Conservation (phyloP, 2,113 vertebrate species). For the Myodes glareolus region DNA sequence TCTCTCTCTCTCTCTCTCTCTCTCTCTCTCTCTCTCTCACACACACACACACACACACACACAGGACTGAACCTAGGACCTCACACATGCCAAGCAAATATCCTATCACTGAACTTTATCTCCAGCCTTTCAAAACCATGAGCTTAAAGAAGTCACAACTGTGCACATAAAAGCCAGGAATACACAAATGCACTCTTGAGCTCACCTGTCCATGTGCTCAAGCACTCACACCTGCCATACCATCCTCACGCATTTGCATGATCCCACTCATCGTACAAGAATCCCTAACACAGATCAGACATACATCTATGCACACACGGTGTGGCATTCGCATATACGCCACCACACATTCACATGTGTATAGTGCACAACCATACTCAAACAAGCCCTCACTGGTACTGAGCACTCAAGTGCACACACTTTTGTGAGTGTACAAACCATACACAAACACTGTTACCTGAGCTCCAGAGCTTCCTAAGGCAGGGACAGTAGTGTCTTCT, state of each 20-base stretch:
- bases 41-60: neutral
- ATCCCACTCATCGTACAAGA: neutral
- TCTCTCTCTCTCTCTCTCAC: neutral
- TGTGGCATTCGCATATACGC: neutral
- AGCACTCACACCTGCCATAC: neutral
- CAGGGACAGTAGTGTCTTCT: neutral
- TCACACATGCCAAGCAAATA: neutral
- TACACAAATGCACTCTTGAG: neutral
- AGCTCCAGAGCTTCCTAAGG: neutral
- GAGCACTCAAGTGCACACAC: neutral
- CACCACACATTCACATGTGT: neutral
- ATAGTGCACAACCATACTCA: neutral
- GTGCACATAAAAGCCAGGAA: neutral
- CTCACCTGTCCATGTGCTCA: neutral
- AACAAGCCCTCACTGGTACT: neutral
- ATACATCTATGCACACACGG: neutral
- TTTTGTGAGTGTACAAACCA: neutral
- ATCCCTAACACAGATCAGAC: neutral
- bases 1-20: neutral
- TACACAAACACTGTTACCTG: neutral
- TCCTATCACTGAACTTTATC: neutral
- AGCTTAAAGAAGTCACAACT: neutral
- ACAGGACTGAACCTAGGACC: neutral
- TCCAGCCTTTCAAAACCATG: constrained; percentile 34
- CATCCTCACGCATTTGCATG: neutral